phyloP scores from a whole-genome alignment of 1,140 invertebrate genomes.

The Nomia melanderi region DNA sequence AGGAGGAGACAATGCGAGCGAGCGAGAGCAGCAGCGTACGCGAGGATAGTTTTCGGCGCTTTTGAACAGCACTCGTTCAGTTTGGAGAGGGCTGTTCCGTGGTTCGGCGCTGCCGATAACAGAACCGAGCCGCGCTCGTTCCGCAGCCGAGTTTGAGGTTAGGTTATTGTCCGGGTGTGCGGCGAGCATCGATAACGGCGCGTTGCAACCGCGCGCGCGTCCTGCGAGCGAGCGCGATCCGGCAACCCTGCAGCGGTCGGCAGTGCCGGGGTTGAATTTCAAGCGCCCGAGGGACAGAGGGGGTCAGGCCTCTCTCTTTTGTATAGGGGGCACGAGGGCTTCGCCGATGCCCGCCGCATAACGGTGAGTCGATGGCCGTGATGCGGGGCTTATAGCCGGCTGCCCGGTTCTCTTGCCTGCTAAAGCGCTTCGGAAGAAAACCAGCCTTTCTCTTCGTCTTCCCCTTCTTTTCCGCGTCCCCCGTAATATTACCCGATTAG shows the following conservation, averaged over 20 bases:
- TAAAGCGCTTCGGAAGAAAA: slow-evolving; percentile 70
- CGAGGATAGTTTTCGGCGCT: not conserved
- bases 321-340: slow-evolving; percentile 76
- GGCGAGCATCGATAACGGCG: slow-evolving; percentile 59
- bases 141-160: slow-evolving; percentile 50
- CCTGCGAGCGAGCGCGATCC: slow-evolving; percentile 40
- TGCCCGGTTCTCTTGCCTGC: slow-evolving; percentile 55
- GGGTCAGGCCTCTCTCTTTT: slow-evolving; percentile 73
- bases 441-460: slow-evolving; percentile 67
- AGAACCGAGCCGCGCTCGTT: slow-evolving; percentile 20
- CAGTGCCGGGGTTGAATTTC: slow-evolving; percentile 78
- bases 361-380: slow-evolving; percentile 74
- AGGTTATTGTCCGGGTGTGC: slow-evolving; percentile 49
- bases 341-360: slow-evolving; percentile 68
- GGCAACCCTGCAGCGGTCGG: slow-evolving; percentile 57
- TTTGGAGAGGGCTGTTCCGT: slow-evolving; percentile 30
- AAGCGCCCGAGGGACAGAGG: slow-evolving; percentile 74
- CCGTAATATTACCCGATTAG: slow-evolving; percentile 16
- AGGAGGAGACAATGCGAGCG: not conserved
- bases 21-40: not conserved
- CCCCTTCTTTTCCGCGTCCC: slow-evolving; percentile 1
- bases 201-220: slow-evolving; percentile 35
- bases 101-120: slow-evolving; percentile 57
- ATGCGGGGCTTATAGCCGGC: slow-evolving; percentile 66
- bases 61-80: slow-evolving; percentile 27